phyloP scores from a whole-genome alignment of 2,113 vertebrate species.

The Platichthys flesus region DNA sequence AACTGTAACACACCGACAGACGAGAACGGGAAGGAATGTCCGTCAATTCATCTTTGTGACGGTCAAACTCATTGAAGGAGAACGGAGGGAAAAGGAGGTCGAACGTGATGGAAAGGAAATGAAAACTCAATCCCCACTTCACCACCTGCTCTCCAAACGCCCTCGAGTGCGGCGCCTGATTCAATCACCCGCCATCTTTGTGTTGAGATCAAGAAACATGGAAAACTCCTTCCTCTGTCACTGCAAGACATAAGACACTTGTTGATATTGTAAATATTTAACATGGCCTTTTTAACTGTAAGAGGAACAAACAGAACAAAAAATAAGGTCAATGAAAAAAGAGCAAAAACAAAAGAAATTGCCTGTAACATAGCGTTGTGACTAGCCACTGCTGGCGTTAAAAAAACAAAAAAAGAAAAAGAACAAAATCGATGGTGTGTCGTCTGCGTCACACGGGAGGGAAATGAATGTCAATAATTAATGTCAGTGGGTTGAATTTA shows the following conservation, averaged over 20 bases:
- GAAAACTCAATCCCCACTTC: constrained; percentile 33
- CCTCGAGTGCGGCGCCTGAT: neutral
- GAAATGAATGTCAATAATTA: constrained; percentile 79
- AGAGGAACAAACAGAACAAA: constrained; percentile 66
- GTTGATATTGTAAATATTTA: constrained; percentile 97
- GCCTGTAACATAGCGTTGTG: constrained; percentile 90
- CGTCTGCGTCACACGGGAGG: constrained; percentile 35
- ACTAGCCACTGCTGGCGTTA: constrained; percentile 87
- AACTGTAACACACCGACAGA: constrained; percentile 65
- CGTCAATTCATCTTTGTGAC: too few species aligned
- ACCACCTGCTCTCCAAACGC: constrained; percentile 15
- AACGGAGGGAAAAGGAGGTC: neutral
- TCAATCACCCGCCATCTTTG: constrained; percentile 80
- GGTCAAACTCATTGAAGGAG: neutral
- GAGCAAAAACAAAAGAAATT: constrained; percentile 68
- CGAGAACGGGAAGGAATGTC: constrained; percentile 18
- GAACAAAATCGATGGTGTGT: constrained; percentile 62
- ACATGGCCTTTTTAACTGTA: constrained; percentile 93
- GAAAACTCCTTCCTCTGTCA: constrained; percentile 75
- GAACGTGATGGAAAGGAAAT: neutral
- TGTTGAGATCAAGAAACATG: constrained; percentile 80
- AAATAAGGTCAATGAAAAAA: constrained; percentile 74
- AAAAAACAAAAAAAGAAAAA: constrained; percentile 26
- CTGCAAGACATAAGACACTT: constrained; percentile 72
- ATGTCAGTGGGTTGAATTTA: constrained; percentile 67